Evolutionary conservation across 2,797 vertebrate species (phyloP), one percentile per base, ranked within the genome.

Genomic region (Sebastolobus alascanus): DNA sequence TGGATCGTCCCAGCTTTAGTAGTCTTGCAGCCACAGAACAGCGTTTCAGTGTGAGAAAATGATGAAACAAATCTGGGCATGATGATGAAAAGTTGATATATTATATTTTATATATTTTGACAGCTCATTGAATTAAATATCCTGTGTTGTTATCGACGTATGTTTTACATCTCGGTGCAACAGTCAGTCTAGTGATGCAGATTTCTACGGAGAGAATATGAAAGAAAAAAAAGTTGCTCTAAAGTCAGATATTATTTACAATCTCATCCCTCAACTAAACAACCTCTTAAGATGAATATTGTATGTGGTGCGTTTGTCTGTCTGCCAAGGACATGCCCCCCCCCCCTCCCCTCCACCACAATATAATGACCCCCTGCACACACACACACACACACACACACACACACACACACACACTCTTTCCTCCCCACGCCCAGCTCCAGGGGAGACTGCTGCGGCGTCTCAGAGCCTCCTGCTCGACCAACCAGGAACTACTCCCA

Each of bases 381-480:
- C 76, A 29, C 84, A 54, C 79, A 59, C 56, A 14, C 69, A 61
- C 38, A 31, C 54, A 50, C 77, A 59, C 56, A 54, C 61, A 75
- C 64, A 56, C 22, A 35, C 79, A 86, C 84, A 77, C 78, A 78
- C 78, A 73, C 58, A 80, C 80, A 68, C 75, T 38, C 79, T 79
- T 87, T 85, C 86, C 66, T 70, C 76, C 84, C 87, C 86, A 89
- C 90, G 25, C 90, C 89, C 89, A 80, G 84, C 89, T 93, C 88
- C 90, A 92, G 81, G 87, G 87, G 90, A 92, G 84, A 86, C 88
- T 68, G 73, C 68, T 58, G 70, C 89, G 90, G 93, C 93, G 90
- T 92, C 91, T 92, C 71, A 25, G 73, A 90, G 83, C 91, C 89
- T 93, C 89, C 87, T 87, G 87, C 90, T 84, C 40, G 6, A 89